These are phyloP conservation scores for Drosophila nigricruria DNA, from an alignment of 2,888 invertebrate species.

Conservation along the genomic window DNA sequence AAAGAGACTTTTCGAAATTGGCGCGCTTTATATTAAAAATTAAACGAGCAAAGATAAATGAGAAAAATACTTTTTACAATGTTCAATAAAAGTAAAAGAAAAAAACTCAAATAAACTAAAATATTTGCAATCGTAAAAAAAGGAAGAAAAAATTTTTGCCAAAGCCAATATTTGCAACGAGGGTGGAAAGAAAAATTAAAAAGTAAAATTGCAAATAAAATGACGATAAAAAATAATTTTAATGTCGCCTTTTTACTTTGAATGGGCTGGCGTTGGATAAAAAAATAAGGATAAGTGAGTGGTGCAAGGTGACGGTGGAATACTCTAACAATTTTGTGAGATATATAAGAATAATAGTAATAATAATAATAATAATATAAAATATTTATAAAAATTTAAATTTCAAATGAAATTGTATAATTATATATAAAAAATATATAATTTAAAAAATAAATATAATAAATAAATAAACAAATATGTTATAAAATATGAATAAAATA, in stretches of 20 bases:
- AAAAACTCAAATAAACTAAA: conserved; percentile 55
- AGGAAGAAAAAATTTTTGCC: conserved; percentile 17
- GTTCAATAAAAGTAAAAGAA: conserved; percentile 48
- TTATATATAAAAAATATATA: too few relatives aligned
- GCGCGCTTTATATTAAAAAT: conserved; percentile 59
- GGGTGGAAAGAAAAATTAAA: conserved; percentile 40
- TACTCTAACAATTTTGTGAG: conserved; percentile 32
- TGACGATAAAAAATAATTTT: conserved; percentile 78
- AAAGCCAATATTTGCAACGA: conserved; percentile 46
- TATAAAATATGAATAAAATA: too few relatives aligned
- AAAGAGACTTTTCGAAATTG: conserved; percentile 52
- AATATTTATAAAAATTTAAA: too few relatives aligned
- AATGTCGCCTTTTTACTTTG: conserved; percentile 74
- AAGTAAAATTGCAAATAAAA: conserved; percentile 70
- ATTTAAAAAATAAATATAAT: too few relatives aligned
- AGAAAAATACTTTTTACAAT: conserved; percentile 58
- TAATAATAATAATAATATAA: too few relatives aligned
- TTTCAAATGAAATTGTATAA: too few relatives aligned
- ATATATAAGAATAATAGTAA: too few relatives aligned
- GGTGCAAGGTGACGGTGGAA: conserved; percentile 1
- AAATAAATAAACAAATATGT: too few relatives aligned
- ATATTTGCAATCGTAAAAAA: conserved; percentile 61
- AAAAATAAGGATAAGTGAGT: not conserved
- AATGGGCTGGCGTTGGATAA: conserved; percentile 34
- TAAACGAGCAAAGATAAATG: conserved; percentile 68